Base-by-base conservation (phyloP, 2,888 invertebrate genomes). In the Melipona beecheii region DNA sequence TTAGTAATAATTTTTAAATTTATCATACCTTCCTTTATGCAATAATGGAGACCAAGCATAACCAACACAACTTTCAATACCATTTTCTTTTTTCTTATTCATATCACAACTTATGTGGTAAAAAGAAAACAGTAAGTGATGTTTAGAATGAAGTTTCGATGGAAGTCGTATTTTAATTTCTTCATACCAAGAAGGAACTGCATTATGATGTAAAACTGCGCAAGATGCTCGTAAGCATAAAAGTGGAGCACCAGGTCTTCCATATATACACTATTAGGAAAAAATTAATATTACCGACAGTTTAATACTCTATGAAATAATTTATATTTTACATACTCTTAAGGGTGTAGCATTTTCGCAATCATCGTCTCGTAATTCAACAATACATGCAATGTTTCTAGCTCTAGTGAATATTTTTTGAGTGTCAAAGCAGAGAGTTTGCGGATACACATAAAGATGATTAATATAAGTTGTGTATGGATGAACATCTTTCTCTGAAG, bases 81-180 rank as follows among this genome's bases (percentile, higher is more conserved):
- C 96, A 54, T 96, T 96, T 87, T 97, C 97, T 92, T 97, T 97
- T 91, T 96, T 96, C 94, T 97, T 97, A 73, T 97, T 96, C 87
- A 97, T 96, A 95, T 98, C 98, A 93, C 99, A 99, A 83, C 98
- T 98, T 84, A 99, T 97, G 94, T 99, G 99, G 93, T 98, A 97
- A 95, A 99, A 99, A 5, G 98, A 98, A 95, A 99, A 99, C 75
- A 99, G 95, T 78, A 99, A 95, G 94, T 99, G 99, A 94, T 99
- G 99, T 74, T 97, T 96, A 0, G 97, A 95, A 64, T 97, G 97
- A 73, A 99, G 95, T 85, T 98, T 97, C 27, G 98, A 96, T 0
- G 99, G 99, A 56, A 99, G 95, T 43, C 97, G 96, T 81, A 99
- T 96, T 95, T 99, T 99, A 68, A 99, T 97, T 95, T 99, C 99